These are phyloP conservation scores for Idaea aversata DNA, from an alignment of 2,888 invertebrate genomes.

Conservation along the genomic window DNA sequence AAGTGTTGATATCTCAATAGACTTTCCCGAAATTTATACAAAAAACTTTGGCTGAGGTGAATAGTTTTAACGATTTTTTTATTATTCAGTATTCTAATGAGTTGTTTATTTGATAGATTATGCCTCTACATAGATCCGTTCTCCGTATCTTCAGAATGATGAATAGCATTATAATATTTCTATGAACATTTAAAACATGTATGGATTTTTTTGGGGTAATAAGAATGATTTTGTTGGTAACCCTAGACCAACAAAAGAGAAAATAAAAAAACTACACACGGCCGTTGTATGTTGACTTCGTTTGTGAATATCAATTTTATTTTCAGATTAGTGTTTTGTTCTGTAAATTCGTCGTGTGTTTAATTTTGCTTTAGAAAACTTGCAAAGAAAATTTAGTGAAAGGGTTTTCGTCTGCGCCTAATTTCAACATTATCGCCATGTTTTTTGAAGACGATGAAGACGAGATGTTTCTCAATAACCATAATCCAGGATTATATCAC, in stretches of 20 bases:
- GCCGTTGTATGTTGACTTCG: slow-evolving; percentile 70
- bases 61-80: no score
- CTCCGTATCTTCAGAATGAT: neutral
- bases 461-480: slow-evolving; percentile 45
- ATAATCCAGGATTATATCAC: slow-evolving; percentile 54
- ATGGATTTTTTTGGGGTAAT: neutral
- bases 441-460: slow-evolving; percentile 61
- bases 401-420: neutral
- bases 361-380: slow-evolving; percentile 29
- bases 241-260: slow-evolving; percentile 28
- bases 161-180: neutral
- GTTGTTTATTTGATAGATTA: neutral
- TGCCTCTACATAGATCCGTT: neutral
- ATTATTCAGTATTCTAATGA: no score
- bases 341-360: slow-evolving; percentile 54
- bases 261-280: slow-evolving; percentile 47
- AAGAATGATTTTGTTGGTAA: slow-evolving; percentile 21
- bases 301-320: slow-evolving; percentile 60
- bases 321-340: slow-evolving; percentile 51
- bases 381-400: slow-evolving; percentile 11
- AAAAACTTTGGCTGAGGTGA: neutral
- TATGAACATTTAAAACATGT: neutral
- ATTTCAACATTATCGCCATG: slow-evolving; percentile 49
- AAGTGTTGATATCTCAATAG: neutral
- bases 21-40: neutral